Percentiles rank a stretch among this genome's conserved stretches.
These are phyloP conservation scores for Lerista edwardsae DNA, from an alignment of 2,797 vertebrate species.

Conservation along the genomic window DNA sequence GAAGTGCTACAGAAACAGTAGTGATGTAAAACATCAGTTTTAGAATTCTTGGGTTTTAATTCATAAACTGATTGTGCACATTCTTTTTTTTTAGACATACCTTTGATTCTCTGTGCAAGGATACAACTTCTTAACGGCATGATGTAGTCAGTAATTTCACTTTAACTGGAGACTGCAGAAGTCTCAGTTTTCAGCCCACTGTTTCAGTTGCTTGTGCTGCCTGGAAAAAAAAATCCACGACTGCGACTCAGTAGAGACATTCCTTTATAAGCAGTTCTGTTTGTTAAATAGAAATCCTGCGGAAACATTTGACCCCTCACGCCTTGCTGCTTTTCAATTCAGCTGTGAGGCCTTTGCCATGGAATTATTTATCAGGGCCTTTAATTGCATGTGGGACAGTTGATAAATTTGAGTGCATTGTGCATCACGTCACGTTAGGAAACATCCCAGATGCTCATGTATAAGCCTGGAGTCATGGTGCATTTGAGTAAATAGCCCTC, in stretches of 20 bases:
- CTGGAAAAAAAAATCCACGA: background rate
- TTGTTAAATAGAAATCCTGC: constrained; percentile 63
- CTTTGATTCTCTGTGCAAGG: background rate
- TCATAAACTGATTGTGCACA: constrained; percentile 48
- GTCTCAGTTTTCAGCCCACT: background rate
- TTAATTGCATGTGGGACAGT: constrained; percentile 58
- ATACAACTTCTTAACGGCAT: background rate
- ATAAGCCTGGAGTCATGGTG: constrained; percentile 65
- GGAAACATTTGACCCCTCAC: constrained; percentile 69
- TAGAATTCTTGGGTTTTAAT: constrained; percentile 48
- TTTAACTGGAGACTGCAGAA: constrained; percentile 8
- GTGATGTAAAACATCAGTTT: constrained; percentile 57
- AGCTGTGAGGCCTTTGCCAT: constrained; percentile 42
- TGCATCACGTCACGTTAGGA: constrained; percentile 56
- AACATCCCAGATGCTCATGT: constrained; percentile 67
- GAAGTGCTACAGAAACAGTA: constrained; percentile 9
- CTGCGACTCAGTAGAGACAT: constrained; percentile 53
- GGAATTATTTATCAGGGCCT: constrained; percentile 67
- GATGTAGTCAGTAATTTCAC: constrained; percentile 28
- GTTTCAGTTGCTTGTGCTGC: background rate
- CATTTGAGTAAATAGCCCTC: constrained; percentile 70
- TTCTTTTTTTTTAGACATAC: constrained; percentile 27
- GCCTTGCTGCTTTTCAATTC: constrained; percentile 66
- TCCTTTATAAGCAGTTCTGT: constrained; percentile 58
- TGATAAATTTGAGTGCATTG: constrained; percentile 57